Evolutionary conservation across 2,797 vertebrate genomes (phyloP), one percentile per base, ranked within the genome.

Genomic region (Gallinago solitaria): DNA sequence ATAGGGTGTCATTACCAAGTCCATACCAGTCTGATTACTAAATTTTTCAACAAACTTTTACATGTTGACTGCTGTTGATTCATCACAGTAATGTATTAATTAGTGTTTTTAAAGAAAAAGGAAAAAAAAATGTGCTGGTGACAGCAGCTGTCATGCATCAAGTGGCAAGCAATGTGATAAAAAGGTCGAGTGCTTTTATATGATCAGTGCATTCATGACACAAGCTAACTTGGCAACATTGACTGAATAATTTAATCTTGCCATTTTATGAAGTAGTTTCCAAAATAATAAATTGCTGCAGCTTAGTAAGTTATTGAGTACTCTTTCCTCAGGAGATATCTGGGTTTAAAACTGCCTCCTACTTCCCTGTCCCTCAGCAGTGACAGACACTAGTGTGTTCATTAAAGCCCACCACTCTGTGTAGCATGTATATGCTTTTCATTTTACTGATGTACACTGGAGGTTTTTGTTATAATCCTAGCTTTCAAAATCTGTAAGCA

Each of bases 181-280:
- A 96, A 80, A 78, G 87, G 77, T 84, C 64, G 83, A 50, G 16
- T 69, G 60, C 63, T 96, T 97, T 97, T 96, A 83, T 95, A 92
- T 87, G 90, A 96, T 95, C 96, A 95, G 90, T 91, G 54, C 71
- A 89, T 85, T 97, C 79, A 82, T 63, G 77, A 97, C 95, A 96
- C 89, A 96, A 97, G 70, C 37, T 94, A 97, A 95, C 85, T 95
- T 91, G 97, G 80, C 86, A 95, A 88, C 94, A 90, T 94, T 95
- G 95, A 96, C 83, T 95, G 59, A 96, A 97, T 97, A 97, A 97
- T 97, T 98, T 94, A 96, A 96, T 97, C 94, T 94, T 97, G 88
- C 89, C 61, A 83, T 95, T 86, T 96, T 94, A 94, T 73, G 56
- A 90, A 97, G 92, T 93, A 87, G 57, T 91, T 96, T 97, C 90